Evolutionary conservation across 2,888 invertebrate genomes (phyloP).

Genomic region (Ochlodes sylvanus): DNA sequence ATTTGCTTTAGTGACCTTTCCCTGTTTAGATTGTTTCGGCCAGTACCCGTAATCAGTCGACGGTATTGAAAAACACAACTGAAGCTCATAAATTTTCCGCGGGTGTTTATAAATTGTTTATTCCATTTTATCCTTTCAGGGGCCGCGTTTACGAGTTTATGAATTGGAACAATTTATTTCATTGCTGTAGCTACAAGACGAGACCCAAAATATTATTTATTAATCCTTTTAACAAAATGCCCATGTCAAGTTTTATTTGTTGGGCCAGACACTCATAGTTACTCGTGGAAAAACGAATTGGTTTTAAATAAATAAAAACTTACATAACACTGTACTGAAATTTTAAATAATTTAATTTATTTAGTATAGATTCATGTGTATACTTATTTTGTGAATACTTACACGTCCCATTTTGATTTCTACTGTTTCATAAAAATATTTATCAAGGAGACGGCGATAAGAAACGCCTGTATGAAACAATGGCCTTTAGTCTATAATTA

Average conservation of each 20-base stretch:
- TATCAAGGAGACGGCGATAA: no score
- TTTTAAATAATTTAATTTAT: no score
- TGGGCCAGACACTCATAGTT: no score
- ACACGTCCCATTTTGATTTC: background rate
- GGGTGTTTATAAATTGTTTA: conserved; percentile 3
- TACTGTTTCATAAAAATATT: no score
- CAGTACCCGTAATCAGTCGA: background rate
- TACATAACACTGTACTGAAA: no score
- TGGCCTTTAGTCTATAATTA: no score
- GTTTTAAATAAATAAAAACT: no score
- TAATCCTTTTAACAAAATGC: background rate
- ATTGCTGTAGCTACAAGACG: background rate
- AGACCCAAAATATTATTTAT: background rate
- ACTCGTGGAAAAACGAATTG: no score
- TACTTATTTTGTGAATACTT: background rate
- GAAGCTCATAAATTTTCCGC: background rate
- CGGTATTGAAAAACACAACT: background rate
- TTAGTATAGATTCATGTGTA: no score
- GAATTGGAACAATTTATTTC: conserved; percentile 1
- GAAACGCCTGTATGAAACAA: no score
- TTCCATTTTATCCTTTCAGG: background rate
- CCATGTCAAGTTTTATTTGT: background rate
- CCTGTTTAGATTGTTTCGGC: background rate
- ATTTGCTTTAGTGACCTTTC: background rate
- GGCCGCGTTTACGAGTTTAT: background rate